Evolutionary conservation across 2,113 vertebrate species (phyloP).

Genomic region (Sylvilagus bachmani): DNA sequence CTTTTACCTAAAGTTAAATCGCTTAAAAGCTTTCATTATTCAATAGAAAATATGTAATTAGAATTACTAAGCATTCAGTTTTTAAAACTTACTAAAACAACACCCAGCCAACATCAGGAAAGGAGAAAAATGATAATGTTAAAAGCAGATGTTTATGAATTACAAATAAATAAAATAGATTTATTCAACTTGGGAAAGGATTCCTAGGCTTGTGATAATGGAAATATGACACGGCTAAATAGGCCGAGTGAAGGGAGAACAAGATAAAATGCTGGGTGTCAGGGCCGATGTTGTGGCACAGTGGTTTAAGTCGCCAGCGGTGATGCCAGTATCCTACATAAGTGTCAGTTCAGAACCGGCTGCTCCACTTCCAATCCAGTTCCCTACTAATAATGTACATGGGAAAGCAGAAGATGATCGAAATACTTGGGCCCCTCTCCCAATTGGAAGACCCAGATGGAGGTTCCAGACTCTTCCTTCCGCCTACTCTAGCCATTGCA

Average conservation of each 20-base stretch:
- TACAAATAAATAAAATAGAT: slow-evolving; percentile 16
- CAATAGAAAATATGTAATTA: slow-evolving; percentile 57
- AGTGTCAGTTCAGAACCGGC: too few relatives aligned
- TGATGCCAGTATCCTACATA: too few relatives aligned
- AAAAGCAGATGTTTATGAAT: slow-evolving; percentile 4
- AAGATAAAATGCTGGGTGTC: background rate
- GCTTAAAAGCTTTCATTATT: slow-evolving; percentile 61
- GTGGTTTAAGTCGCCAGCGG: too few relatives aligned
- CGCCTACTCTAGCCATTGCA: too few relatives aligned
- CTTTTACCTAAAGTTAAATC: slow-evolving; percentile 66
- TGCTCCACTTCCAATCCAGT: too few relatives aligned
- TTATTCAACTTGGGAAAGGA: slow-evolving; percentile 24
- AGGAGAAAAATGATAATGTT: background rate
- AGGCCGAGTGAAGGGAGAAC: background rate
- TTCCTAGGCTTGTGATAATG: background rate
- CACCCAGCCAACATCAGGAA: slow-evolving; percentile 12
- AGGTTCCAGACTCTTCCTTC: too few relatives aligned
- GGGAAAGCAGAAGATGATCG: too few relatives aligned
- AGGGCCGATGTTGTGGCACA: too few relatives aligned
- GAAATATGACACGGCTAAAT: background rate
- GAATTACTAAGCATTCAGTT: slow-evolving; percentile 55
- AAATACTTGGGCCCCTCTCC: too few relatives aligned
- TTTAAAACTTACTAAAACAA: background rate
- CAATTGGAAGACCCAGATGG: too few relatives aligned
- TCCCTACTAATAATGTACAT: too few relatives aligned